phyloP scores from a whole-genome alignment of 2,888 invertebrate species.

The Melieria picta region DNA sequence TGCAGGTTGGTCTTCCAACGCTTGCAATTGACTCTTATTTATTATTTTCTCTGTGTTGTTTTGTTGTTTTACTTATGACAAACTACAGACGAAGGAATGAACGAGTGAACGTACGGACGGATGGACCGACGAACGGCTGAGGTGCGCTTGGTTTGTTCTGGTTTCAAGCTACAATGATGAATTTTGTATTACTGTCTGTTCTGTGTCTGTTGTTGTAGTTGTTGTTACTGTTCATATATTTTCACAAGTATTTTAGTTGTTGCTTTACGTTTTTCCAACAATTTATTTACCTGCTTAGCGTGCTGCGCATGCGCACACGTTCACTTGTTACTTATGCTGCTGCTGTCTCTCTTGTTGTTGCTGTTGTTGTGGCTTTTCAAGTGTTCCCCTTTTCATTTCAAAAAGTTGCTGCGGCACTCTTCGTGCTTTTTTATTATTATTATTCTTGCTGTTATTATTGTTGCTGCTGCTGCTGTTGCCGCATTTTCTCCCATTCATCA shows the following conservation, averaged over 20 bases:
- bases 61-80: too few relatives aligned
- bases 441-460: constrained; percentile 15
- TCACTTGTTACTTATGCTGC: constrained; percentile 38
- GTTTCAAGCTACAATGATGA: not conserved
- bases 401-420: constrained; percentile 15
- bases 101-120: too few relatives aligned
- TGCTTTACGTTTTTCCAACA: constrained; percentile 3
- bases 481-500: constrained; percentile 36
- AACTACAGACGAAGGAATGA: too few relatives aligned
- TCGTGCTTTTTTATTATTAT: constrained; percentile 15
- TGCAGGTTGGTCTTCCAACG: too few relatives aligned
- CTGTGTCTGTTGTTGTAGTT: constrained; percentile 2
- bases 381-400: constrained; percentile 7
- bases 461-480: not conserved
- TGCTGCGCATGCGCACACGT: constrained; percentile 41
- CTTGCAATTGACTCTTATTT: too few relatives aligned
- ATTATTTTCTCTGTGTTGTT: too few relatives aligned
- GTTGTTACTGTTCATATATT: constrained; percentile 5
- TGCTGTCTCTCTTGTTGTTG: constrained; percentile 22
- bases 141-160: constrained; percentile 10
- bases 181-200: constrained; percentile 8
- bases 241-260: constrained; percentile 16
- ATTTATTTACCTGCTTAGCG: constrained; percentile 20
- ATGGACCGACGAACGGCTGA: not conserved
- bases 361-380: constrained; percentile 12